Evolutionary conservation across 2,113 vertebrate species (phyloP), one percentile per base, ranked within the genome.

Genomic region (Bubo blakistoni): DNA sequence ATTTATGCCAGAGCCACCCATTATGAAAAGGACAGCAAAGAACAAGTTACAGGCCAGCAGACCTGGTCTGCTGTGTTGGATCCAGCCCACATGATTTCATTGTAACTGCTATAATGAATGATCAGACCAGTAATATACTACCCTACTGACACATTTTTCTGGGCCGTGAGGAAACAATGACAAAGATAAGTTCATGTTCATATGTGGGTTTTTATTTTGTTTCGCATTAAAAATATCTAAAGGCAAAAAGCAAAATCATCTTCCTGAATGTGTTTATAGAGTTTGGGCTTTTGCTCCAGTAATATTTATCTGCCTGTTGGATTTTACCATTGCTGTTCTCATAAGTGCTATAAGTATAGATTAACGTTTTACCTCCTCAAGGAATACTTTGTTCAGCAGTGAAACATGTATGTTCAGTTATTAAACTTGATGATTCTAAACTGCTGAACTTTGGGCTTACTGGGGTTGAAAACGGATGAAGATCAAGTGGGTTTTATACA

Each of bases 71-170:
- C 40, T 49, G 20, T 40, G 30, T 36, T 5, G 0, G 22, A 29
- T 58, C 44, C 52, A 59, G 58, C 42, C 49, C 32, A 16, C 1
- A 0, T 38, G 44, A 19, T 58, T 65, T 32, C 36, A 16, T 29
- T 1, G 0, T n/a, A 42, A 20, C 15, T 52, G 42, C 65, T 49
- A 0, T n/a, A 55, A 15, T 7, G 57, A 58, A 7, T 1, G 0
- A 40, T 84, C 13, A 32, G 49, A 49, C 15, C 63, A 22, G 49
- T 11, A 19, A 26, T 38, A 2, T 12, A 9, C 32, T 44, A 4
- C 32, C 11, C 29, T 11, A 17, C 55, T n/a, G 40, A 40, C 40
- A 30, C 20, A 3, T 62, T 71, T 32, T 57, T 36, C 18, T 51
- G 40, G 42, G 59, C 29, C 59, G 8, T 36, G 44, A n/a, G 30